Base-by-base conservation (phyloP, 2,888 invertebrate genomes). In the Apamea crenata region DNA sequence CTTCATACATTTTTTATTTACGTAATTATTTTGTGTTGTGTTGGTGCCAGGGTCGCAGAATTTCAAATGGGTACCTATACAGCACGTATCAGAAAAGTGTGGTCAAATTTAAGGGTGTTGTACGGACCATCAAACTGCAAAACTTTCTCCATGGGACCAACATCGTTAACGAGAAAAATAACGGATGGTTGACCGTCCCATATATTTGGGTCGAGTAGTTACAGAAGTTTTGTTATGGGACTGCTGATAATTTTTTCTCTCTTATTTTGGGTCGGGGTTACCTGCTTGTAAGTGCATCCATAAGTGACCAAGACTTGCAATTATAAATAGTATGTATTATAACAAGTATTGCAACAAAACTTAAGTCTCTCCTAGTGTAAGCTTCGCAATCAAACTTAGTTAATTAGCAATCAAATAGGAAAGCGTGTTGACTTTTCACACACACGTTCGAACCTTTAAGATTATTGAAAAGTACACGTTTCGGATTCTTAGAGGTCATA, bases 1-100 rank as follows among this genome's bases (percentile, higher is more conserved):
- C 21, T 72, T n/a, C 65, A 74, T 74, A 71, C 75, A 77, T 86
- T 83, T 72, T 73, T 29, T 79, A 67, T 79, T 78, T 78, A 82
- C 25, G 25, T 66, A 36, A 6, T 73, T 71, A 66, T 65, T 80
- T n/a, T 14, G 25, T 77, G 18, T 76, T 76, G 18, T 47, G 32
- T 59, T 59, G n/a, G 10, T 59, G 21, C 4, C 12, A 59, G 14
- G n/a, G 36, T 7, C 4, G 10, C 10, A 16, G 29, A 21, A n/a
- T 32, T 40, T 18, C 1, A 25, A 6, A 40, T 40, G 40, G 40
- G 40, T 40, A 7, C 7, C 36, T 59, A 59, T 59, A 59, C 14
- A 61, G 59, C n/a, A 59, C 29, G 2, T 59, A 59, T n/a, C 16
- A 29, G 59, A 29, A 14, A 29, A 29, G 5, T 16, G 29, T 18